These are phyloP conservation scores for Ormyrus pomaceus DNA, from an alignment of 2,888 invertebrate species.

Conservation along the genomic window DNA sequence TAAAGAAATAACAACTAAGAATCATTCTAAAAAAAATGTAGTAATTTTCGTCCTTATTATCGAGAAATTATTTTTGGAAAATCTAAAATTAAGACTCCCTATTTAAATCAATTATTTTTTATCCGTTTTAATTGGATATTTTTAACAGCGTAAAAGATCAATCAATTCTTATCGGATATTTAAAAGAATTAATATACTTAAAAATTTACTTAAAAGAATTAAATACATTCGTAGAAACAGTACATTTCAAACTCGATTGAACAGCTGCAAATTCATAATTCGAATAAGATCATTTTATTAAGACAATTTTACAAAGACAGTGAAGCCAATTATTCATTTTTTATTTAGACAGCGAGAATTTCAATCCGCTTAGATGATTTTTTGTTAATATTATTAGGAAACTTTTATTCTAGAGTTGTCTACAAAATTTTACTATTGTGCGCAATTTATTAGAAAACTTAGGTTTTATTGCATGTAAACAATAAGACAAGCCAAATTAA, in stretches of 20 bases:
- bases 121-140: too few species aligned
- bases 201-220: constrained; percentile 46
- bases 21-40: too few species aligned
- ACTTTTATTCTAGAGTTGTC: not conserved
- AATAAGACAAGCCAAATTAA: constrained; percentile 11
- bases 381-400: not conserved
- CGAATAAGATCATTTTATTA: constrained; percentile 35
- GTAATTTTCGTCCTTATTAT: not conserved
- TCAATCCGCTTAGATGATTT: constrained; percentile 20
- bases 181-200: constrained; percentile 44
- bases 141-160: not conserved
- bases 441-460: constrained; percentile 10
- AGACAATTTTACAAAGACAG: constrained; percentile 28
- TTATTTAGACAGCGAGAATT: constrained; percentile 5
- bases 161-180: constrained; percentile 32
- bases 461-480: constrained; percentile 24
- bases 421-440: not conserved
- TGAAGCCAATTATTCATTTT: constrained; percentile 6
- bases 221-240: constrained; percentile 34
- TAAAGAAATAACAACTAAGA: too few species aligned
- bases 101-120: too few species aligned
- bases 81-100: not conserved
- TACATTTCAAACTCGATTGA: constrained; percentile 51
- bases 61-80: constrained; percentile 13
- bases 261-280: constrained; percentile 29